A percentile compares a stretch with the other conserved stretches of the same genome.
Evolutionary conservation across 2,888 invertebrate species (phyloP).

Genomic region (Strigamia maritima): DNA sequence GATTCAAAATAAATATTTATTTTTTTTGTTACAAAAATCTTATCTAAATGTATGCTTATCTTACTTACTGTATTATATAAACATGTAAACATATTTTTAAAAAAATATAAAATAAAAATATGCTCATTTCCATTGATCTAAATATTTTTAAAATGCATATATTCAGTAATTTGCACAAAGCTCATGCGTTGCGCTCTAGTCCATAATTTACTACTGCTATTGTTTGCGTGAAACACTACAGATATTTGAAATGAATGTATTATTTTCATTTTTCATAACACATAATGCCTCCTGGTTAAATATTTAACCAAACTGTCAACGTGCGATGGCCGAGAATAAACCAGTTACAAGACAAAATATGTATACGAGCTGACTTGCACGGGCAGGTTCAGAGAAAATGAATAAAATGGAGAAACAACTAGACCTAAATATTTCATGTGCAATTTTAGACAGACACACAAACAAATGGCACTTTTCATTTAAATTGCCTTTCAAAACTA

Average conservation of each 20-base stretch:
- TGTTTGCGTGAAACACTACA: not conserved
- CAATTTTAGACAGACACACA: not conserved
- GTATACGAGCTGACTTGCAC: not conserved
- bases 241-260: slow-evolving; percentile 8
- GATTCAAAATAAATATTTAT: not conserved
- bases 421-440: slow-evolving; percentile 23
- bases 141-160: not conserved
- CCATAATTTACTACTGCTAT: not conserved
- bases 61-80: not conserved
- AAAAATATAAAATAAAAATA: not conserved
- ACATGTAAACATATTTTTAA: slow-evolving; percentile 1
- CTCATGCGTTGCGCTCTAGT: not conserved
- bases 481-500: not conserved
- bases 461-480: slow-evolving; percentile 17
- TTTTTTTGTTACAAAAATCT: not conserved
- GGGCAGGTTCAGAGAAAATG: not conserved
- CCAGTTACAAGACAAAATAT: not conserved
- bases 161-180: not conserved
- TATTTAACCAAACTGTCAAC: slow-evolving; percentile 16
- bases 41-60: not conserved
- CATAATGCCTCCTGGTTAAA: slow-evolving; percentile 15
- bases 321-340: not conserved
- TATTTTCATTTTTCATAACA: slow-evolving; percentile 16
- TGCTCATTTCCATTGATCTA: slow-evolving; percentile 7
- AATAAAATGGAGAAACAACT: slow-evolving; percentile 7